phyloP scores from a whole-genome alignment of 2,113 vertebrate species.

The Bombycilla garrulus region DNA sequence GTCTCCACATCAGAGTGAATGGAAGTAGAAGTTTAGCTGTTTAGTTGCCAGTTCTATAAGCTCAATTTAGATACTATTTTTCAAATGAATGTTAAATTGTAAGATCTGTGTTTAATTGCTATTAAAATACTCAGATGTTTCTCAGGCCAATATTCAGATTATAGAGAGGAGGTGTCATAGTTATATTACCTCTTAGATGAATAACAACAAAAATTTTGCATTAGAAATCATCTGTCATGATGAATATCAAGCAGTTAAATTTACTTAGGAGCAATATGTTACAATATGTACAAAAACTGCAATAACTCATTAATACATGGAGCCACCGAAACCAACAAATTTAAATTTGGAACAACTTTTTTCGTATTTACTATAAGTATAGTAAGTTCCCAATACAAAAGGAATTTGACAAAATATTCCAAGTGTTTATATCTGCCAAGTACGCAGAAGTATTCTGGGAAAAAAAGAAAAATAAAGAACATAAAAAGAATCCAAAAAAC shows the following conservation, averaged over 20 bases:
- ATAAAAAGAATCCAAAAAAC: neutral
- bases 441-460: neutral
- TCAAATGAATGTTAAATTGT: neutral
- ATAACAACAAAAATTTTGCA: neutral
- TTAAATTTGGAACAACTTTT: neutral
- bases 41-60: neutral
- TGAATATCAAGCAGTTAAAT: neutral
- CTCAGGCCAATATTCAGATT: neutral
- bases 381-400: neutral
- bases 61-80: neutral
- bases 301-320: neutral
- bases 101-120: neutral
- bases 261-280: neutral
- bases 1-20: neutral
- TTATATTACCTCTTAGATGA: neutral
- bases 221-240: too few species aligned
- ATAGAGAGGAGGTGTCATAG: neutral
- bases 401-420: neutral
- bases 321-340: neutral
- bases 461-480: neutral
- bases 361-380: neutral
- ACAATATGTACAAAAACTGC: neutral
- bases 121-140: neutral
- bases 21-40: neutral
- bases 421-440: neutral